Evolutionary conservation across 2,888 invertebrate genomes (phyloP), one percentile per base, ranked within the genome.

Genomic region (Aleiodes leptofemur): DNA sequence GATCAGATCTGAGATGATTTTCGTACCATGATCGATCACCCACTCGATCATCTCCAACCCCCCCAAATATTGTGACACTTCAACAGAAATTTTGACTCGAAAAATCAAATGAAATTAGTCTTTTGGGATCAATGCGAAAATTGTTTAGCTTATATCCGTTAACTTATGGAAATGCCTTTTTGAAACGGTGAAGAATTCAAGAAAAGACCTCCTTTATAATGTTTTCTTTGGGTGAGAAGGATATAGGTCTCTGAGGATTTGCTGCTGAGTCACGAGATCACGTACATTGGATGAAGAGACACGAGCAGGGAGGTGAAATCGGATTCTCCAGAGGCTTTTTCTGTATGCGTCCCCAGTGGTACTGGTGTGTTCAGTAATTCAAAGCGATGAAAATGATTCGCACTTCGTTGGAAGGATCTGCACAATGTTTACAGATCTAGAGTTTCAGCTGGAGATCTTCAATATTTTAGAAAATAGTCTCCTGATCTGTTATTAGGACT

Each of bases 241-340:
- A 83, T 84, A 86, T 80, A 84, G 83, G 86, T 85, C 88, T 83
- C 88, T 57, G 75, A 87, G 84, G 88, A 84, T 81, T 81, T 82
- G 80, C 83, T 84, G 88, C 87, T 84, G 88, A 87, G 86, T 88
- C 88, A 88, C 81, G 83, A 79, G 81, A 82, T 81, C 83, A 82
- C 82, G 81, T 80, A 81, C 80, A n/a, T n/a, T n/a, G n/a, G 69
- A 73, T 75, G 72, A 57, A 51, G 76, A 68, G 77, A 78, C 77
- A 76, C 70, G 57, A 73, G 72, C 50, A 76, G 77, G 76, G 77
- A 76, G 64, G 66, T 14, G 29, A 56, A 68, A 61, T 11, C 34
- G 61, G 48, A 43, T 77, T 77, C 80, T 73, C 78, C 59, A n/a
- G 80, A 73, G 79, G 73, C 72, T 72, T 43, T 77, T 79, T 72